phyloP scores from a whole-genome alignment of 2,797 vertebrate genomes.

The Ceyx erithaca region DNA sequence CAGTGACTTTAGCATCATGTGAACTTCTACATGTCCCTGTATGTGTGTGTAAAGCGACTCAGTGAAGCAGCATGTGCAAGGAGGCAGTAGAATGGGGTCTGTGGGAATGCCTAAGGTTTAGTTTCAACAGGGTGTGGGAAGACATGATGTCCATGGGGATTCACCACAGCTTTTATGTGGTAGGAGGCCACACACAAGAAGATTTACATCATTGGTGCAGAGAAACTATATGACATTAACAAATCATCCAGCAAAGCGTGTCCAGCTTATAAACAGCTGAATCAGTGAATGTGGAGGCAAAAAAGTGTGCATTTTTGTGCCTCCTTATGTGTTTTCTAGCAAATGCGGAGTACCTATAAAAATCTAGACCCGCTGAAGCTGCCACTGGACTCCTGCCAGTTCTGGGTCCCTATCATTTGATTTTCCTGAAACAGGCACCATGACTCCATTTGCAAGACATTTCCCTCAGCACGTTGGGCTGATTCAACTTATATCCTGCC shows the following conservation, averaged over 20 bases:
- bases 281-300: slow-evolving; percentile 3
- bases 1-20: slow-evolving; percentile 16
- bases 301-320: background rate
- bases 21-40: background rate
- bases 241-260: background rate
- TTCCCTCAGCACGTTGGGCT: slow-evolving; percentile 14
- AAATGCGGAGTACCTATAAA: background rate
- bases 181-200: background rate
- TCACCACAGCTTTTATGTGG: background rate
- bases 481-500: slow-evolving; percentile 51
- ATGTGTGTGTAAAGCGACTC: background rate
- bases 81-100: background rate
- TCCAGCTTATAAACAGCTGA: background rate
- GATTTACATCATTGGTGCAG: background rate
- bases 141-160: background rate
- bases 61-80: background rate
- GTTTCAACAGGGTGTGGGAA: background rate
- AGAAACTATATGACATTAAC: background rate
- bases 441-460: slow-evolving; percentile 32
- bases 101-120: background rate
- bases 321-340: background rate
- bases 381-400: background rate
- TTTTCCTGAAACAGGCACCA: slow-evolving; percentile 10
- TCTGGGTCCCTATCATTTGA: slow-evolving; percentile 14
- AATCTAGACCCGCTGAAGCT: background rate